phyloP scores from a whole-genome alignment of 1,140 invertebrate genomes.

The Papilio xuthus region DNA sequence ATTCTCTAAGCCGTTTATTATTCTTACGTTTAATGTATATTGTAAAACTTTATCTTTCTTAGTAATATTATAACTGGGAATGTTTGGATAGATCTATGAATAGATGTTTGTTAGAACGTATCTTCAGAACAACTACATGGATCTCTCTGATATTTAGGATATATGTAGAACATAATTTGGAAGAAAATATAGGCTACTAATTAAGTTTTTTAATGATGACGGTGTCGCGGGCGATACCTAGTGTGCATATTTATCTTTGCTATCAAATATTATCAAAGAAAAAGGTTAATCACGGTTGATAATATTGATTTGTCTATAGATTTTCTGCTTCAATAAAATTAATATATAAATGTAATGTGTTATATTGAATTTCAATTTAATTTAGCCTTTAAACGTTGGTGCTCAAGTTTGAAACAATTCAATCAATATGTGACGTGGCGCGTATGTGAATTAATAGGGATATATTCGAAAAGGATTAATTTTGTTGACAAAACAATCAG shows the following conservation, averaged over 20 bases:
- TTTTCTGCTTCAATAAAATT: not conserved
- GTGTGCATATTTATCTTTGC: not conserved
- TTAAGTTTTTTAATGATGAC: no score
- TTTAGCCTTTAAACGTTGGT: slow-evolving; percentile 6
- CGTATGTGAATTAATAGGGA: slow-evolving; percentile 29
- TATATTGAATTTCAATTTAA: slow-evolving; percentile 20
- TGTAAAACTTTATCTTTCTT: no score
- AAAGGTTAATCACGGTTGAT: not conserved
- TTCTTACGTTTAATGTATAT: no score
- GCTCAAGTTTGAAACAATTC: slow-evolving; percentile 33
- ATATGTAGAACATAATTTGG: no score
- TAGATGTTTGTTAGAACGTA: no score
- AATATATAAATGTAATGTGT: not conserved
- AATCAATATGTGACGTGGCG: slow-evolving; percentile 25
- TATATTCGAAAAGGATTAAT: slow-evolving; percentile 39
- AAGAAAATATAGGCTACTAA: no score
- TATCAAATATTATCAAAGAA: not conserved
- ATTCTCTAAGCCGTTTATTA: not conserved
- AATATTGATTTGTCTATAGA: not conserved
- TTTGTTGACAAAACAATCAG: slow-evolving; percentile 34
- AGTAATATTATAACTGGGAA: no score
- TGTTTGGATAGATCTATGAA: no score
- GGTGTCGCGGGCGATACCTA: no score
- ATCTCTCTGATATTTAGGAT: no score
- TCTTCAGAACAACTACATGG: no score